Evolutionary conservation across 2,888 invertebrate species (phyloP).

Genomic region (Helicoverpa assulta): DNA sequence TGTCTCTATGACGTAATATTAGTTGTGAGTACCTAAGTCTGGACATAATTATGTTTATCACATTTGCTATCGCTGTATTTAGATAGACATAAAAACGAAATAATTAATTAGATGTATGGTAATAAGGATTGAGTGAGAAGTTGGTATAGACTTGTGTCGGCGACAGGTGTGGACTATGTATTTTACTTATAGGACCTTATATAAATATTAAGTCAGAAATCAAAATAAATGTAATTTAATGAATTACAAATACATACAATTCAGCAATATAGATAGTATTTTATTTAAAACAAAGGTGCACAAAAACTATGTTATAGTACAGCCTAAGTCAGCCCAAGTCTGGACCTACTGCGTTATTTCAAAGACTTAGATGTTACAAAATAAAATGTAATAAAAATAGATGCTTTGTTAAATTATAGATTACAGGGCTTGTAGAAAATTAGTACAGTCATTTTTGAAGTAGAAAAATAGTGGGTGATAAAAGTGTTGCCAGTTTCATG

Average conservation of each 20-base stretch:
- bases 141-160: slow-evolving; percentile 23
- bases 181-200: not conserved
- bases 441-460: slow-evolving; percentile 47
- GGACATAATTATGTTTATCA: slow-evolving; percentile 47
- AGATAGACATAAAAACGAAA: slow-evolving; percentile 30
- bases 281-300: not conserved
- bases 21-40: slow-evolving; percentile 57
- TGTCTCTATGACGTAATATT: slow-evolving; percentile 47
- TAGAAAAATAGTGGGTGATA: slow-evolving; percentile 6
- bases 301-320: not conserved
- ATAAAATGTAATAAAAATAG: slow-evolving; percentile 44
- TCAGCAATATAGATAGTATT: not conserved
- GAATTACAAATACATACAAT: not conserved
- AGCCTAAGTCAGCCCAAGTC: slow-evolving; percentile 12
- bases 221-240: not conserved
- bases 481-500: slow-evolving; percentile 12
- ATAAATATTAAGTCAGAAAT: slow-evolving; percentile 10
- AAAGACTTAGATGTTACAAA: slow-evolving; percentile 11
- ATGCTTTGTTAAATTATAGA: slow-evolving; percentile 56
- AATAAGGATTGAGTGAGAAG: slow-evolving; percentile 13
- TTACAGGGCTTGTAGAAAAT: slow-evolving; percentile 61
- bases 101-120: slow-evolving; percentile 36
- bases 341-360: slow-evolving; percentile 13
- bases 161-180: not conserved
- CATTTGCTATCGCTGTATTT: slow-evolving; percentile 35